These are phyloP conservation scores for Cardiocondyla obscurior DNA, from an alignment of 1,140 invertebrate species.

Conservation along the genomic window DNA sequence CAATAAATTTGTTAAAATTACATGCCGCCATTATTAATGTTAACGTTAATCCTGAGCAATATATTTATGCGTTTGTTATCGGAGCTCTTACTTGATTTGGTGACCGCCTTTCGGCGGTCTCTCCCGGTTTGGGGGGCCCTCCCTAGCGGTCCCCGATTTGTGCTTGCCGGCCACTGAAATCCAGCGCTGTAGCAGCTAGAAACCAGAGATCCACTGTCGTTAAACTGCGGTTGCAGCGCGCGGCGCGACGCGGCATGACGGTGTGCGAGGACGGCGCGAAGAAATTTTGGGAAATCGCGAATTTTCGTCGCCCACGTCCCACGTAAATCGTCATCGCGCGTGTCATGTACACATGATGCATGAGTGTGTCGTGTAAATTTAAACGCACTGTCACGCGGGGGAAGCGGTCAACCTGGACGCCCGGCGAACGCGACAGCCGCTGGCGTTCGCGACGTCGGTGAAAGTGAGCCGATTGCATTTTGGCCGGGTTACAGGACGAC, in stretches of 20 bases:
- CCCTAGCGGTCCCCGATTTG: conserved; percentile 76
- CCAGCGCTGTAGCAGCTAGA: conserved; percentile 80
- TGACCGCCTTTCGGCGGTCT: conserved; percentile 78
- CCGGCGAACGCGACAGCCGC: background rate
- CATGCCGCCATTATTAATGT: background rate
- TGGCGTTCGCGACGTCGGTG: background rate
- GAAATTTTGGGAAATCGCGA: conserved; percentile 52
- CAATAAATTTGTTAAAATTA: background rate
- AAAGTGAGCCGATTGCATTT: conserved; percentile 16
- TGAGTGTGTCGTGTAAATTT: conserved; percentile 58
- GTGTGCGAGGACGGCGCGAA: background rate
- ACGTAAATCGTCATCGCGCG: conserved; percentile 31
- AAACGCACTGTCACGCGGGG: conserved; percentile 33
- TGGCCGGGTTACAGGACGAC: conserved; percentile 29
- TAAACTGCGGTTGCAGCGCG: conserved; percentile 34
- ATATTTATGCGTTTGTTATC: background rate
- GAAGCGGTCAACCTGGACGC: background rate
- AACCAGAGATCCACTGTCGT: conserved; percentile 64
- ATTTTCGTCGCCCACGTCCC: conserved; percentile 10
- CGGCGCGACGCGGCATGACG: conserved; percentile 28
- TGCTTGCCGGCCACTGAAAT: conserved; percentile 73
- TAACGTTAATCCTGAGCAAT: background rate
- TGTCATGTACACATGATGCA: conserved; percentile 24
- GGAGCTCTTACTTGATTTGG: conserved; percentile 70
- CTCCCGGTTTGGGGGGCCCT: conserved; percentile 76